Conservation (phyloP, 1,140 invertebrate genomes). For the Heliconius eleuchia region DNA sequence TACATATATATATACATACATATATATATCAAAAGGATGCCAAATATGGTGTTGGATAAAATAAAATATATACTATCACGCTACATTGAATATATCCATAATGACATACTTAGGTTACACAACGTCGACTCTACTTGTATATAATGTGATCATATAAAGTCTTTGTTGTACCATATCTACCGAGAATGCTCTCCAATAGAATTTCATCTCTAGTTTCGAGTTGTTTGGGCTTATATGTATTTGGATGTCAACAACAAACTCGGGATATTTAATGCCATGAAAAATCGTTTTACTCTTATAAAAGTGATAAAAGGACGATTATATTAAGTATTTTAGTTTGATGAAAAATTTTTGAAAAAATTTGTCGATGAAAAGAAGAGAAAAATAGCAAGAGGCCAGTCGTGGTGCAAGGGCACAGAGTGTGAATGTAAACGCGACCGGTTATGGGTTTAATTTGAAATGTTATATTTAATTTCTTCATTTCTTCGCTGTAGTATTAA, state of each 20-base stretch:
- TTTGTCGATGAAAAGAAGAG: no score
- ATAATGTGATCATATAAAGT: not conserved
- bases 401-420: no score
- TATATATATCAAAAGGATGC: no score
- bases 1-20: no score
- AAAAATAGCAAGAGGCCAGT: no score
- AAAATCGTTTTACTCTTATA: constrained; percentile 6
- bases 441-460: no score
- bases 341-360: not conserved
- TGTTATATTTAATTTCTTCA: no score
- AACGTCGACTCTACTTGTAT: not conserved
- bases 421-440: no score
- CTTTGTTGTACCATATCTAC: not conserved
- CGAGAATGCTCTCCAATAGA: not conserved
- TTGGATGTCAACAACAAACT: not conserved
- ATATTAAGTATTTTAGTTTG: no score
- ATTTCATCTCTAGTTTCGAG: not conserved
- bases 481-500: no score
- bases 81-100: not conserved
- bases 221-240: not conserved
- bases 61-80: no score
- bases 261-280: not conserved
- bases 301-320: not conserved
- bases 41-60: no score
- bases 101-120: constrained; percentile 8